Evolutionary conservation across 2,888 invertebrate species (phyloP), one percentile per base, ranked within the genome.

Genomic region (Lordiphosa fenestrarum): DNA sequence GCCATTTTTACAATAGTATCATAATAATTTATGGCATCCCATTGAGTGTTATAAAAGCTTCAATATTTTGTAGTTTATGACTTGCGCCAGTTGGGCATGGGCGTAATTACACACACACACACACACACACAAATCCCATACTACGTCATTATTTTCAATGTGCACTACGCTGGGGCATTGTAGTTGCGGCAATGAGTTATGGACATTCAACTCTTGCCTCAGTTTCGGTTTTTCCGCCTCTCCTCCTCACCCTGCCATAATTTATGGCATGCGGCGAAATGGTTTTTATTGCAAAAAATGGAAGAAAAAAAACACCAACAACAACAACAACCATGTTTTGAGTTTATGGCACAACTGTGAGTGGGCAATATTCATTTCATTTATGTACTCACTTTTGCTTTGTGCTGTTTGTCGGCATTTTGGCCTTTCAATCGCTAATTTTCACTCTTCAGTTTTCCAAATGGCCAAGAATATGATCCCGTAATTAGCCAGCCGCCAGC

Each of bases 31-130:
- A 87, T 86, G 77, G 71, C 70, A 50, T 69, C 64, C 86, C 77
- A 86, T 86, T 86, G 83, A 75, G 80, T 76, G 72, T 73, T 76
- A 82, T 86, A 87, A 87, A 87, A 86, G 74, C 85, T 78, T 86
- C 87, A 85, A 86, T 84, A 86, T 84, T 81, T 76, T 77, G 80
- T 87, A 83, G 83, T 81, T 86, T 86, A 85, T 80, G 78, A 75
- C 81, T 69, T 85, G 67, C 70, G 63, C 80, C 73, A 82, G 75
- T 84, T 82, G 74, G 50, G 75, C 68, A 68, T 73, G 80, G 69
- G 69, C 77, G 83, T 82, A 85, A 86, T 85, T 84, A 85, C 85
- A 65, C 69, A 71, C 73, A 62, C 59, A 55, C 50, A 58, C 38
- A 42, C 36, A 51, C 13, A 36, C 40, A 49, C 38, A 39, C 44